Conservation (phyloP, 2,888 invertebrate genomes). For the Hyalella azteca region DNA sequence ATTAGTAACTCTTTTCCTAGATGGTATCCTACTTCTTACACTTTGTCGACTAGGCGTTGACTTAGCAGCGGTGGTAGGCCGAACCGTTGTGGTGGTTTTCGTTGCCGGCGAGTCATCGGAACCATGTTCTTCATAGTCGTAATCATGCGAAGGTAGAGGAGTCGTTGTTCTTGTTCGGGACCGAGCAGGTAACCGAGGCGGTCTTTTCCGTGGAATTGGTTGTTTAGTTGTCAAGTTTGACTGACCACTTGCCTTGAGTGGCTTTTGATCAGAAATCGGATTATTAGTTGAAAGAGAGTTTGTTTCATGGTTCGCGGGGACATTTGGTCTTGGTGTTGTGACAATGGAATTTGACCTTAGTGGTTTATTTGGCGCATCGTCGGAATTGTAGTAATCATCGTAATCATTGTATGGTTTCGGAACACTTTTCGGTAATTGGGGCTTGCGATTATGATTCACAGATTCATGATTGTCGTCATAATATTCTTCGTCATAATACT, state of each 20-base stretch:
- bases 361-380: background rate
- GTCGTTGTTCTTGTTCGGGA: background rate
- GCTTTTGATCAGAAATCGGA: no score
- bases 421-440: background rate
- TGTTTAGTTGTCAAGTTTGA: no score
- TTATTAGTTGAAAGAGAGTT: conserved; percentile 7
- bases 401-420: background rate
- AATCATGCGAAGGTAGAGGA: background rate
- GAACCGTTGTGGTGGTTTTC: background rate
- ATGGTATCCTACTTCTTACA: background rate
- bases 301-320: background rate
- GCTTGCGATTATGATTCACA: background rate
- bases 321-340: background rate
- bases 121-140: background rate
- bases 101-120: background rate
- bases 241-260: no score
- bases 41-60: background rate
- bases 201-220: background rate
- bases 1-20: background rate
- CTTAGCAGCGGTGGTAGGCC: background rate
- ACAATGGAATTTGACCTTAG: background rate
- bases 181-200: background rate
- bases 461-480: background rate
- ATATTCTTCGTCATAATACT: conserved; percentile 24
- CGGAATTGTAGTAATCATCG: background rate